Evolutionary conservation across 2,113 vertebrate genomes (phyloP).

Genomic region (Pelodiscus sinensis): DNA sequence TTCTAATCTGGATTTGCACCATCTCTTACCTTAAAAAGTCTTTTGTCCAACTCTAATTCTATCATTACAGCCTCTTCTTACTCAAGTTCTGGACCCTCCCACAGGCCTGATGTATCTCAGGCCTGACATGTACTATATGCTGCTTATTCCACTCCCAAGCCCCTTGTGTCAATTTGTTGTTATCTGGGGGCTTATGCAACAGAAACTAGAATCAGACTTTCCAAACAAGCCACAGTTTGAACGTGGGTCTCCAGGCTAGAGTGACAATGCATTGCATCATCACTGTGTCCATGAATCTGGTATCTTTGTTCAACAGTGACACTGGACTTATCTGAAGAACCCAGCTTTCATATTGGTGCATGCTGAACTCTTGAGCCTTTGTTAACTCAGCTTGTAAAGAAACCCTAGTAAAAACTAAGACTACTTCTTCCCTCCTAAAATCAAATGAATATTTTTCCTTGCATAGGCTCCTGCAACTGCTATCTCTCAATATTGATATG

Average conservation of each 20-base stretch:
- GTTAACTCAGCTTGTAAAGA: neutral
- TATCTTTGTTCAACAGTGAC: fast-evolving
- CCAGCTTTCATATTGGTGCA: fast-evolving
- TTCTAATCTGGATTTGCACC: neutral
- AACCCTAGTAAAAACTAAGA: neutral
- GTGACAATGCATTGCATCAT: fast-evolving
- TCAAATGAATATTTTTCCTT: neutral
- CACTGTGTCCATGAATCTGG: neutral
- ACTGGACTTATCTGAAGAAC: neutral
- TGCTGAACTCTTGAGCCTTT: neutral
- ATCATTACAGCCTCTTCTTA: neutral
- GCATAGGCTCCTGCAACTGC: neutral
- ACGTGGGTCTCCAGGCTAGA: neutral
- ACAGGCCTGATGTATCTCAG: neutral
- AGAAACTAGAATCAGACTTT: neutral
- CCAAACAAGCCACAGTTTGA: neutral
- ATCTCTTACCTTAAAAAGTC: neutral
- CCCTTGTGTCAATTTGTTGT: no score
- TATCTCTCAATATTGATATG: fast-evolving
- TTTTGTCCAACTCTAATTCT: neutral
- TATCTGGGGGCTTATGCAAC: neutral
- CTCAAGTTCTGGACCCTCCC: fast-evolving
- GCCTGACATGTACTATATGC: neutral
- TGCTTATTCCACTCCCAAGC: neutral
- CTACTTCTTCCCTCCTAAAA: neutral